Evolutionary conservation across 2,113 vertebrate species (phyloP).

Genomic region (Microtus richardsoni): DNA sequence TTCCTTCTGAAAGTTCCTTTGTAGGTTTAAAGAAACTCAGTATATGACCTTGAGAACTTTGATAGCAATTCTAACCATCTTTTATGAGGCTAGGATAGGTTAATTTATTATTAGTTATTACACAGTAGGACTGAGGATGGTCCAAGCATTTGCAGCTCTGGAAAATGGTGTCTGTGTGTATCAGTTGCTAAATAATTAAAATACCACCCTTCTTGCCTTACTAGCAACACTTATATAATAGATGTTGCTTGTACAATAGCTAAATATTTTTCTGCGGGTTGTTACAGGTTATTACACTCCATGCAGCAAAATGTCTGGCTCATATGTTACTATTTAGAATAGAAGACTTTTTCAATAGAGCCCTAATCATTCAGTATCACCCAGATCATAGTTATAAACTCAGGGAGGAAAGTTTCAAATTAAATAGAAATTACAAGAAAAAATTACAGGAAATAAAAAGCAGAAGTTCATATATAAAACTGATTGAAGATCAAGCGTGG

Average conservation of each 20-base stretch:
- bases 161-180: background rate
- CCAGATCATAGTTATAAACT: background rate
- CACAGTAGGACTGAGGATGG: background rate
- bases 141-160: background rate
- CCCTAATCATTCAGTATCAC: background rate
- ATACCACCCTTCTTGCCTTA: background rate
- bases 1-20: slow-evolving; percentile 5
- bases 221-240: background rate
- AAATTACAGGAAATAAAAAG: slow-evolving; percentile 1
- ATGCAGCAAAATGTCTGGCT: background rate
- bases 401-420: background rate
- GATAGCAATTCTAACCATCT: background rate
- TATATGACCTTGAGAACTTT: slow-evolving; percentile 37
- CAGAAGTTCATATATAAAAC: slow-evolving; percentile 26
- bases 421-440: slow-evolving; percentile 21
- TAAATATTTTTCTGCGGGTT: background rate
- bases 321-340: slow-evolving; percentile 25
- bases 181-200: background rate
- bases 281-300: background rate
- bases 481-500: background rate
- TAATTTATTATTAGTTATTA: background rate
- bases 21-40: background rate
- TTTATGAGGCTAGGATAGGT: background rate
- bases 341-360: background rate
- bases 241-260: background rate